These are phyloP conservation scores for Panthera leo DNA, from an alignment of 2,113 vertebrate species.

Conservation along the genomic window DNA sequence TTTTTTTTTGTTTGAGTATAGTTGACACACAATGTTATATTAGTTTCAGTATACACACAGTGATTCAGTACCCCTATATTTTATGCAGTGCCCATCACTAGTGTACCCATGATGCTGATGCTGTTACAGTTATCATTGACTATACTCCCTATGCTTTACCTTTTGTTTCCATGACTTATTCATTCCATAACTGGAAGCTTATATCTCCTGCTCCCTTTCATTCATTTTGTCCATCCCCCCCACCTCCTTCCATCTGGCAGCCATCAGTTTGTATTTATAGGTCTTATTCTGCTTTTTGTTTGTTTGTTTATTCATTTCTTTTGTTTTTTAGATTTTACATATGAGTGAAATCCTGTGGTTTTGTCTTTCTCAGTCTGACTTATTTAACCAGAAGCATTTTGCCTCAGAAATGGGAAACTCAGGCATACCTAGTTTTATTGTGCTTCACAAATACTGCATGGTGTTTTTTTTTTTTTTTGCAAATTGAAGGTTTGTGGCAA, in stretches of 20 bases:
- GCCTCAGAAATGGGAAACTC: neutral
- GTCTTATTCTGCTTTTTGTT: neutral
- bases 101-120: neutral
- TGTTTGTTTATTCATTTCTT: neutral
- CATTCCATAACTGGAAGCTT: neutral
- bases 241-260: neutral
- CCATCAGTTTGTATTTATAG: neutral
- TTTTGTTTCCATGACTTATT: neutral
- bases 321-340: neutral
- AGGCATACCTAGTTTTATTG: neutral
- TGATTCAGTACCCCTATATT: neutral
- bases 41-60: neutral
- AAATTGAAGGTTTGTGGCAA: neutral
- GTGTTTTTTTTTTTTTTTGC: neutral
- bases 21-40: neutral
- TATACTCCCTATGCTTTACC: neutral
- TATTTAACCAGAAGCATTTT: neutral
- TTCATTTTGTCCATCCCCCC: neutral
- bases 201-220: neutral
- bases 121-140: neutral
- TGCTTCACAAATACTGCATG: neutral
- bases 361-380: neutral
- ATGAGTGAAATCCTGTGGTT: neutral
- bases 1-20: neutral
- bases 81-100: too few species aligned